phyloP scores from a whole-genome alignment of 2,888 invertebrate genomes.

The Oxycera nigricornis region DNA sequence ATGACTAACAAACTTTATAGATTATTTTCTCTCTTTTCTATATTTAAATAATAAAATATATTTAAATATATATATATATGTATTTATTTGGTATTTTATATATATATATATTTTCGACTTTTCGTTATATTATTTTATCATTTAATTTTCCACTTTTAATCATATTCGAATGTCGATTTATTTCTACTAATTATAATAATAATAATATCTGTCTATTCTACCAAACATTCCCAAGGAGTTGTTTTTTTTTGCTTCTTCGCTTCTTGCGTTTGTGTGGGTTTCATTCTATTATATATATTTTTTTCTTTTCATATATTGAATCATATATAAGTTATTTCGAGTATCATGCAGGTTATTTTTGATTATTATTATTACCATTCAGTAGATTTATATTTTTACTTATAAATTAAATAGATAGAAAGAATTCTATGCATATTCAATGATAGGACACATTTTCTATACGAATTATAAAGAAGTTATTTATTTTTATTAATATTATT shows the following conservation, averaged over 20 bases:
- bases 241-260: not conserved
- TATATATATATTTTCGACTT: not conserved
- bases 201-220: not conserved
- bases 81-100: not conserved
- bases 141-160: not conserved
- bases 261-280: too few species aligned
- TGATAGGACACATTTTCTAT: too few species aligned
- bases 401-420: too few species aligned
- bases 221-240: not conserved
- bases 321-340: too few species aligned
- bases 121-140: not conserved
- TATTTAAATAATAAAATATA: not conserved
- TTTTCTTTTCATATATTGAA: too few species aligned
- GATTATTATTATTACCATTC: not conserved
- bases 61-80: not conserved
- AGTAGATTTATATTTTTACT: not conserved
- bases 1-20: not conserved
- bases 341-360: not conserved
- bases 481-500: not conserved
- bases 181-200: not conserved
- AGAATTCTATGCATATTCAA: not conserved
- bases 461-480: too few species aligned
- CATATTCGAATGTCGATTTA: not conserved
- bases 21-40: conserved; percentile 10
- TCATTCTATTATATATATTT: too few species aligned